Conservation (phyloP, 35 echinoderm and acorn worm genomes). For the Acanthaster planci region DNA sequence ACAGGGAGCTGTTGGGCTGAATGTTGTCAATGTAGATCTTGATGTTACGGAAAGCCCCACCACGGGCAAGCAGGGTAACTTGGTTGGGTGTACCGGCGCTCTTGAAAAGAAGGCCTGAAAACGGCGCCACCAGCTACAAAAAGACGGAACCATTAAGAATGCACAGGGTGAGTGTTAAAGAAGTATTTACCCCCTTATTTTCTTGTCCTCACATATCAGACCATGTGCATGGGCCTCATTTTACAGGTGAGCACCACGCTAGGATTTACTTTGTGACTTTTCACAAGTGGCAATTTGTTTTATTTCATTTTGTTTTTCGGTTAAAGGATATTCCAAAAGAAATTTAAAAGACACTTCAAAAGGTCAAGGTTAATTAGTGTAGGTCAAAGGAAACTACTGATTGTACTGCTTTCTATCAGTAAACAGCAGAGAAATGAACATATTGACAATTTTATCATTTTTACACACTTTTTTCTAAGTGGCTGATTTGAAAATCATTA, state of each 20-base stretch:
- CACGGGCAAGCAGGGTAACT: background rate
- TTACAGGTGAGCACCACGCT: too few species aligned
- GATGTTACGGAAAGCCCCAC: background rate
- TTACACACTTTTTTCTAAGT: background rate
- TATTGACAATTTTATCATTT: background rate
- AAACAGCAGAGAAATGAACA: background rate
- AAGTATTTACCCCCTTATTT: too few species aligned
- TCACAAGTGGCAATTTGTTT: too few species aligned
- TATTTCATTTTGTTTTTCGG: too few species aligned
- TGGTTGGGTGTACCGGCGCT: background rate
- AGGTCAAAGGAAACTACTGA: background rate
- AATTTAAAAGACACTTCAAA: too few species aligned
- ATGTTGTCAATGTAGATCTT: conserved; percentile 18
- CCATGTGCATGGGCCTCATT: too few species aligned
- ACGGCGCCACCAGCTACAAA: background rate
- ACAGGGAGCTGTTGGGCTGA: background rate
- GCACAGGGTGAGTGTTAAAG: too few species aligned
- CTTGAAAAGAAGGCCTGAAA: background rate
- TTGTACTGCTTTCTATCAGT: background rate
- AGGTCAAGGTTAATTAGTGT: too few species aligned
- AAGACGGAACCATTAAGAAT: background rate
- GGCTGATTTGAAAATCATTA: background rate
- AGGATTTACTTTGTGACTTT: too few species aligned
- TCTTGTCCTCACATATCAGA: too few species aligned
- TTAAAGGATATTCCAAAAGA: too few species aligned